Conservation (phyloP, 2,797 vertebrate genomes). For the Podargus strigoides region DNA sequence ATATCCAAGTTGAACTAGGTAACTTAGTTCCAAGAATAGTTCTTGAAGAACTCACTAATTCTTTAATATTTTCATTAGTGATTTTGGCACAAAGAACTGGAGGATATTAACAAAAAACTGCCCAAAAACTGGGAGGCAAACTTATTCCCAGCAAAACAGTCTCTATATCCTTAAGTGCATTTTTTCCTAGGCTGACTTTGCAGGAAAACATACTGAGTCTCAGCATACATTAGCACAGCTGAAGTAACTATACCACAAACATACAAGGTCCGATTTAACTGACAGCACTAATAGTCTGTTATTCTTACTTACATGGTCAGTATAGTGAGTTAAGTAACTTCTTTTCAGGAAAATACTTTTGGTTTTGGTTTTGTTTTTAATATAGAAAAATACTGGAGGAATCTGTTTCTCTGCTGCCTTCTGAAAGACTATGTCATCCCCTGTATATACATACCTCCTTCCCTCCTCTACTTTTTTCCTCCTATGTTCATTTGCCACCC, state of each 20-base stretch:
- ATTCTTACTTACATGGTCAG: not conserved
- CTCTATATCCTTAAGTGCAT: not conserved
- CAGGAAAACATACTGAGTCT: not conserved
- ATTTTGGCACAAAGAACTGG: not conserved
- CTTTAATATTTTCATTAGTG: not conserved
- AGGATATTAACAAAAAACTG: not conserved
- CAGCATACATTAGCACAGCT: not conserved
- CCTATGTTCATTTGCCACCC: not conserved
- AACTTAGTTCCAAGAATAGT: not conserved
- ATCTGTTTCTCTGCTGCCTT: not conserved
- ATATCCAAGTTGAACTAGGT: not conserved
- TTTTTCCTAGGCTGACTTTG: not conserved
- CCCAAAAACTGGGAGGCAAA: not conserved
- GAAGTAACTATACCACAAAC: not conserved
- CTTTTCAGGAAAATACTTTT: not conserved
- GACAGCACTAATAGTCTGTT: not conserved
- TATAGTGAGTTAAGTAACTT: not conserved
- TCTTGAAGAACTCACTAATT: not conserved
- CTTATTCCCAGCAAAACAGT: not conserved
- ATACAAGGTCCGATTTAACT: not conserved
- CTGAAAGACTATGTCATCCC: not conserved
- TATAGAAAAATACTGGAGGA: not conserved
- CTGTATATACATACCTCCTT: not conserved
- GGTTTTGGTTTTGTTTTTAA: not conserved
- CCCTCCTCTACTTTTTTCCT: not conserved